These are phyloP conservation scores for Nephrotoma flavescens DNA, from an alignment of 2,888 invertebrate genomes.

Conservation along the genomic window DNA sequence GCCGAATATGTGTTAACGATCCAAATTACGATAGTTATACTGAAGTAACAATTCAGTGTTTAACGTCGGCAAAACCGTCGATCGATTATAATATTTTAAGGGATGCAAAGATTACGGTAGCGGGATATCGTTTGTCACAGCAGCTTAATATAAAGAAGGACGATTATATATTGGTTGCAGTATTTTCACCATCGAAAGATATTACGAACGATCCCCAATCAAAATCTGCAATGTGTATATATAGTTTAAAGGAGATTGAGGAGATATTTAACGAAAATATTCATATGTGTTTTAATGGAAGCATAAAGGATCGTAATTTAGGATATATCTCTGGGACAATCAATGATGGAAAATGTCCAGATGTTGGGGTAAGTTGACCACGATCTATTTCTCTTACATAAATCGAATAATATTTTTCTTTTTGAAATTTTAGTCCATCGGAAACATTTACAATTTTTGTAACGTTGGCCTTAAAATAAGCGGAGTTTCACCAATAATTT, in stretches of 20 bases:
- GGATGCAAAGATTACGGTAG: conserved; percentile 78
- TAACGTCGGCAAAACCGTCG: conserved; percentile 35
- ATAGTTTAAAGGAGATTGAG: conserved; percentile 79
- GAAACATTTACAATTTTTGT: conserved; percentile 84
- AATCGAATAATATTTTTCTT: conserved; percentile 1
- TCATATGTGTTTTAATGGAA: conserved; percentile 93
- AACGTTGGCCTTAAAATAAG: conserved; percentile 85
- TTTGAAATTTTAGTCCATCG: conserved; percentile 43
- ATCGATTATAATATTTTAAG: conserved; percentile 77
- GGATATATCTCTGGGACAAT: conserved; percentile 84
- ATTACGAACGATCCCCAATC: conserved; percentile 70
- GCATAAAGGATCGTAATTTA: conserved; percentile 81
- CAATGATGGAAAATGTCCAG: conserved; percentile 80
- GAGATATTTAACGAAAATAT: conserved; percentile 92
- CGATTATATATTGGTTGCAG: conserved; percentile 69
- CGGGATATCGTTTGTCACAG: conserved; percentile 69
- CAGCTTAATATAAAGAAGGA: conserved; percentile 67
- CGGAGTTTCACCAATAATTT: conserved; percentile 68
- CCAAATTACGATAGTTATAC: conserved; percentile 93
- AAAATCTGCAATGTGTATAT: conserved; percentile 85
- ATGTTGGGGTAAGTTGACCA: conserved; percentile 48
- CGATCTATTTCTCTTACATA: background rate
- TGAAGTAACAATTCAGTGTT: conserved; percentile 86
- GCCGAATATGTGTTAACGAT: conserved; percentile 89
- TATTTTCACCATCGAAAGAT: conserved; percentile 79